These are phyloP conservation scores for Drosophila tsacasi DNA, from an alignment of 1,140 invertebrate species.

Conservation along the genomic window DNA sequence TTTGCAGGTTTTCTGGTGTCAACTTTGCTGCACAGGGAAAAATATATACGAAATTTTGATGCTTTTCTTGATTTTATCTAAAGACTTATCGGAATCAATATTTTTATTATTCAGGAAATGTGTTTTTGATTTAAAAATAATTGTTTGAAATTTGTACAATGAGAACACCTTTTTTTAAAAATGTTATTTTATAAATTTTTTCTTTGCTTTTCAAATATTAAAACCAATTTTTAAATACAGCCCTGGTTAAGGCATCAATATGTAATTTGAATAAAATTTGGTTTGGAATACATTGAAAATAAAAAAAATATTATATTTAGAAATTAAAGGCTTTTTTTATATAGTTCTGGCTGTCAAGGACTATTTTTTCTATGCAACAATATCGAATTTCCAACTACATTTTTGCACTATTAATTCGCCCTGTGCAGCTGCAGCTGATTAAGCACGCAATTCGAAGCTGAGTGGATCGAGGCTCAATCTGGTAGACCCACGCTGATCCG, in stretches of 20 bases:
- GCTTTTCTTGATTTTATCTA: neutral
- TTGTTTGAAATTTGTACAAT: neutral
- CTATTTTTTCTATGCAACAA: neutral
- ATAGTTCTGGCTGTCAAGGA: neutral
- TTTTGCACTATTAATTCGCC: neutral
- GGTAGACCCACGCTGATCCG: slow-evolving; percentile 79
- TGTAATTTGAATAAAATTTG: too few relatives aligned
- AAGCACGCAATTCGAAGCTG: slow-evolving; percentile 23
- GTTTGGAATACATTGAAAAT: neutral
- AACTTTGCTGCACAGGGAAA: slow-evolving; percentile 6
- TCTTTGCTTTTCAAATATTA: neutral
- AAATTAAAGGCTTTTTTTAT: neutral
- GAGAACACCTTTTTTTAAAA: neutral
- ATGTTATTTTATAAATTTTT: neutral
- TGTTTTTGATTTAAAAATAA: neutral
- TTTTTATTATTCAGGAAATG: too few relatives aligned
- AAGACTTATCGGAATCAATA: neutral
- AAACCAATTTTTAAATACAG: neutral
- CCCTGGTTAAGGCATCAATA: neutral
- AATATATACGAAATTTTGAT: neutral
- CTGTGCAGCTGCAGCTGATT: slow-evolving; percentile 54
- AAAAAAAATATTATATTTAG: neutral
- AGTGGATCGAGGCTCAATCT: slow-evolving; percentile 54
- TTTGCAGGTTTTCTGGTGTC: slow-evolving; percentile 17
- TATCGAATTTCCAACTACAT: neutral